A percentile compares a stretch with the other conserved stretches of the same genome.
Evolutionary conservation across 2,113 vertebrate species (phyloP).

Genomic region (Eubucco bourcierii): DNA sequence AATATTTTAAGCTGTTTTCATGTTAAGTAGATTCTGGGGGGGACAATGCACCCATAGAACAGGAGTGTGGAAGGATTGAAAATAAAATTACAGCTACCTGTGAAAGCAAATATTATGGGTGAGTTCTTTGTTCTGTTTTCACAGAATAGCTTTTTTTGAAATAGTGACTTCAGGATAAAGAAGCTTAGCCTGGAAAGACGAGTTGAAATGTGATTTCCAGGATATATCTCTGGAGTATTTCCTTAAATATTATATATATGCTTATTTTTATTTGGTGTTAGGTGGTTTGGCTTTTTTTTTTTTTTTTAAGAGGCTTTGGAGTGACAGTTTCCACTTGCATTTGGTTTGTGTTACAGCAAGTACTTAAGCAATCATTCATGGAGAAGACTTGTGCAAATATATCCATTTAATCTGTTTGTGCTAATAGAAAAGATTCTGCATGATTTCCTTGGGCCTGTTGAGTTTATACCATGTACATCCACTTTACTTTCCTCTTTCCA

Average conservation of each 20-base stretch:
- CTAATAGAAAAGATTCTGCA: neutral
- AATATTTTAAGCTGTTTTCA: neutral
- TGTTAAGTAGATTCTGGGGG: conserved; percentile 9
- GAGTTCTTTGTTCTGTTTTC: conserved; percentile 11
- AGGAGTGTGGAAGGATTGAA: neutral
- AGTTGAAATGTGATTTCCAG: neutral
- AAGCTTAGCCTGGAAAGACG: neutral
- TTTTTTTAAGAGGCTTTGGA: neutral
- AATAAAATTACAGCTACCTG: neutral
- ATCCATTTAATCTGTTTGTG: neutral
- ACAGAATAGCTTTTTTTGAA: neutral
- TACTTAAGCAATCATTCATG: neutral
- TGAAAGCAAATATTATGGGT: neutral
- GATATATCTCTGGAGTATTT: neutral
- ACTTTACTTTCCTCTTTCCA: neutral
- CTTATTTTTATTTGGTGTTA: neutral
- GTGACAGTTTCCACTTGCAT: neutral
- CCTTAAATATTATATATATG: neutral
- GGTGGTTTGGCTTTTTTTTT: neutral
- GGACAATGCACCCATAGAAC: neutral
- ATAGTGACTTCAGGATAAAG: neutral
- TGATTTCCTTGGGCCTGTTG: neutral
- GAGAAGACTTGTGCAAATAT: neutral
- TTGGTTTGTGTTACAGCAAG: neutral
- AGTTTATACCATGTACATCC: neutral